A percentile compares a stretch with the other conserved stretches of the same genome.
Conservation (phyloP, 2,797 vertebrate genomes). For the Yasuhikotakia modesta region DNA sequence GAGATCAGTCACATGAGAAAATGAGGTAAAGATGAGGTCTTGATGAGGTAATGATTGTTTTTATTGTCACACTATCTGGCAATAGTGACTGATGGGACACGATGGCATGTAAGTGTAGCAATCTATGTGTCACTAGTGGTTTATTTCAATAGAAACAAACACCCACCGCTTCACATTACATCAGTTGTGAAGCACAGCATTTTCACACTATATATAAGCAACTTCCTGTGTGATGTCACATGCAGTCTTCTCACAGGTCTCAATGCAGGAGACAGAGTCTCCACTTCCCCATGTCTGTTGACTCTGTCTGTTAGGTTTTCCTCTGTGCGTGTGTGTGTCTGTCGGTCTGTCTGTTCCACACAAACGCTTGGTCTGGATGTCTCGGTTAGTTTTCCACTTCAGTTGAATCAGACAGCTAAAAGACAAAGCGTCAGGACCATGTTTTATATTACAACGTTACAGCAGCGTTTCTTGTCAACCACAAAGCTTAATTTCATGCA, state of each 20-base stretch:
- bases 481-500: conserved; percentile 12
- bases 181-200: no score
- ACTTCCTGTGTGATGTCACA: no score
- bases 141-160: no score
- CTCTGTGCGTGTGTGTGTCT: conserved; percentile 1
- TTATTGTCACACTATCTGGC: no score
- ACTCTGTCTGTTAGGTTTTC: conserved; percentile 20
- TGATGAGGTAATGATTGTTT: no score
- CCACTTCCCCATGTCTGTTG: conserved; percentile 8
- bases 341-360: conserved; percentile 2
- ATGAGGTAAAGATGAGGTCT: no score
- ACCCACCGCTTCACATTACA: no score
- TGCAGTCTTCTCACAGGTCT: no score
- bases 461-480: background rate
- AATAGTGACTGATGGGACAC: no score
- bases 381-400: conserved; percentile 7
- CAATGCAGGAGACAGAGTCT: background rate
- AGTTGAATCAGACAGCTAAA: background rate
- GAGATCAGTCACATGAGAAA: background rate
- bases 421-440: background rate
- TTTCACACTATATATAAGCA: no score
- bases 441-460: background rate
- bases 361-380: background rate
- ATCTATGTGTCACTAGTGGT: background rate
- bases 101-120: conserved; percentile 2